A percentile compares a stretch with the other conserved stretches of the same genome.
phyloP scores from a whole-genome alignment of 2,888 invertebrate species.

The Lutraria lutraria region DNA sequence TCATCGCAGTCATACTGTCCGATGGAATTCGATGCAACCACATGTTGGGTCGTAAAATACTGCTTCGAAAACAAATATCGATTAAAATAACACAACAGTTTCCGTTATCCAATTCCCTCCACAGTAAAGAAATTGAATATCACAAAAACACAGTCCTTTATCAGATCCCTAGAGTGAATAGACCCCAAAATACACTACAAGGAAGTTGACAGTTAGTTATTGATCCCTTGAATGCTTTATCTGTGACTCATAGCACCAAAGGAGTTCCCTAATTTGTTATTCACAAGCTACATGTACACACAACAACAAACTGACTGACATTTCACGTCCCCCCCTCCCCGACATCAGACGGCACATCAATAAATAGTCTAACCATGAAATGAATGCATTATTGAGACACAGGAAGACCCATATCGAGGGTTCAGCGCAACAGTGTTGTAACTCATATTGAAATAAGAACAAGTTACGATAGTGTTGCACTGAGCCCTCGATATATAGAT shows the following conservation, averaged over 20 bases:
- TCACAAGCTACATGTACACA: not conserved
- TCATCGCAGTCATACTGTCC: not conserved
- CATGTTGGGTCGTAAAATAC: conserved; percentile 1
- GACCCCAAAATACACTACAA: conserved; percentile 12
- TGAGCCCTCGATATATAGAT: too few relatives aligned
- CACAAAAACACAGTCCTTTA: conserved; percentile 8
- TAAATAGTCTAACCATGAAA: conserved; percentile 11
- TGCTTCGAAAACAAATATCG: not conserved
- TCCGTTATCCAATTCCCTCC: conserved; percentile 32
- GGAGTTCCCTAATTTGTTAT: not conserved
- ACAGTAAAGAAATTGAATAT: conserved; percentile 22
- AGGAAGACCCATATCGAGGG: too few relatives aligned
- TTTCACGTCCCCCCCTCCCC: not conserved
- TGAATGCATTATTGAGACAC: not conserved
- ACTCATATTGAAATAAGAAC: too few relatives aligned
- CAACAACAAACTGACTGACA: not conserved
- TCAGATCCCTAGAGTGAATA: not conserved
- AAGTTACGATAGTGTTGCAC: too few relatives aligned
- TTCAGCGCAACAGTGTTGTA: too few relatives aligned
- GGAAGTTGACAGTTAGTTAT: conserved; percentile 26
- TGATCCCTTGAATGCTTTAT: conserved; percentile 33
- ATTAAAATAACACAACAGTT: conserved; percentile 14
- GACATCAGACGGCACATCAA: not conserved
- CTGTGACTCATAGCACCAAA: conserved; percentile 35
- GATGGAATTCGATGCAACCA: conserved; percentile 6